These are phyloP conservation scores for Mesorhabditis belari DNA, from an alignment of 2,888 invertebrate species.

Conservation along the genomic window DNA sequence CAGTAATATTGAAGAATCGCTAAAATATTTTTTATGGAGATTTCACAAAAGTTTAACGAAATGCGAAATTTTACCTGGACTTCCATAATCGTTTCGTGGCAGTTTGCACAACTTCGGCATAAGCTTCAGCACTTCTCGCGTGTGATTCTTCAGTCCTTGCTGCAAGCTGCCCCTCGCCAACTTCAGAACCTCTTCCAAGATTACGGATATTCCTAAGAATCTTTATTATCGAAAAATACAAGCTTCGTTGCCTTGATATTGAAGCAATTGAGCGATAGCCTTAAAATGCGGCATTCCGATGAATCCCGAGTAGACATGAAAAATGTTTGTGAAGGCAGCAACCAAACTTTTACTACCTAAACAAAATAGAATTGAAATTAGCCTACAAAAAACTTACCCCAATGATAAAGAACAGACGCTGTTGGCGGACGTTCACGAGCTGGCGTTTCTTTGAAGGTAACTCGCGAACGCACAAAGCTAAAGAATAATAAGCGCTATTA, in stretches of 20 bases:
- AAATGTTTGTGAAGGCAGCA: constrained; percentile 84
- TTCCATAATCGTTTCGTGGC: constrained; percentile 91
- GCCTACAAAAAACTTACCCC: background rate
- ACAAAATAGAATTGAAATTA: background rate
- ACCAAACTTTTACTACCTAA: constrained; percentile 70
- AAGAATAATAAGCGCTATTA: too few relatives aligned
- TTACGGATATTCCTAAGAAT: too few relatives aligned
- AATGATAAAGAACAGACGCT: background rate
- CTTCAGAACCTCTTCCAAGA: constrained; percentile 54
- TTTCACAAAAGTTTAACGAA: background rate
- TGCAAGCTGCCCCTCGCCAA: constrained; percentile 27
- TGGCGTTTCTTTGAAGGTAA: too few relatives aligned
- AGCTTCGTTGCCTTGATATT: constrained; percentile 78
- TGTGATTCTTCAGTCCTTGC: too few relatives aligned
- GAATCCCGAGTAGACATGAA: constrained; percentile 81
- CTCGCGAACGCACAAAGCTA: too few relatives aligned
- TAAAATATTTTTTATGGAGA: constrained; percentile 24
- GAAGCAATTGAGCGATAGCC: constrained; percentile 84
- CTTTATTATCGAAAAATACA: too few relatives aligned
- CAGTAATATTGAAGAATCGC: constrained; percentile 65
- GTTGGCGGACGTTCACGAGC: background rate
- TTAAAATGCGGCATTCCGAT: constrained; percentile 84
- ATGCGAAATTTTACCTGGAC: constrained; percentile 78
- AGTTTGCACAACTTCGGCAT: constrained; percentile 92
- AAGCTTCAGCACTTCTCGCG: constrained; percentile 53